Evolutionary conservation across 2,113 vertebrate genomes (phyloP).

Genomic region (Oceanodroma tethys): DNA sequence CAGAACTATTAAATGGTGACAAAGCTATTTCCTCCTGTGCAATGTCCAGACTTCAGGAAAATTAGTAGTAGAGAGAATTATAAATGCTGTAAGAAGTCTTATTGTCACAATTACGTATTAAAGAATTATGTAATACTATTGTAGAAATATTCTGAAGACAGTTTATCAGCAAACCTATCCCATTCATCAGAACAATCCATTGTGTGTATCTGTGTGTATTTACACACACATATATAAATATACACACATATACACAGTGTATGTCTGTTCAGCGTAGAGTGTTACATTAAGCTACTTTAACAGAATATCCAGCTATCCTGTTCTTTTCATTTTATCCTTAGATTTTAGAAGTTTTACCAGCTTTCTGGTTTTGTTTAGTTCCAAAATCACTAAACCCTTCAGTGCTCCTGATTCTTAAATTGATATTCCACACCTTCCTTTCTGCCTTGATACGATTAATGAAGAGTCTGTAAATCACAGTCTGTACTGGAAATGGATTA

Average conservation of each 20-base stretch:
- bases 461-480: not conserved
- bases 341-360: not conserved
- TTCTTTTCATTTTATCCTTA: not conserved
- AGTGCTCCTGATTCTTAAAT: not conserved
- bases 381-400: rapidly evolving
- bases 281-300: not conserved
- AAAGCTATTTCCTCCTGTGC: not conserved
- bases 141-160: not conserved
- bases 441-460: not conserved
- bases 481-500: not conserved
- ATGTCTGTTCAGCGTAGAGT: not conserved
- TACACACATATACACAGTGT: not conserved
- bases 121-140: not conserved
- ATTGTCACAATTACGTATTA: not conserved
- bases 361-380: not conserved
- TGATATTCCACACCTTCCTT: not conserved
- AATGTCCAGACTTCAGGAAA: not conserved
- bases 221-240: not conserved
- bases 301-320: not conserved
- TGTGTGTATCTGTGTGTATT: not conserved
- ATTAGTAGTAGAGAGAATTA: not conserved
- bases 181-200: not conserved
- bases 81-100: not conserved
- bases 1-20: not conserved
- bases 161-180: not conserved